These are phyloP conservation scores for Aphodius granarius DNA, from an alignment of 2,888 invertebrate species.

Conservation along the genomic window DNA sequence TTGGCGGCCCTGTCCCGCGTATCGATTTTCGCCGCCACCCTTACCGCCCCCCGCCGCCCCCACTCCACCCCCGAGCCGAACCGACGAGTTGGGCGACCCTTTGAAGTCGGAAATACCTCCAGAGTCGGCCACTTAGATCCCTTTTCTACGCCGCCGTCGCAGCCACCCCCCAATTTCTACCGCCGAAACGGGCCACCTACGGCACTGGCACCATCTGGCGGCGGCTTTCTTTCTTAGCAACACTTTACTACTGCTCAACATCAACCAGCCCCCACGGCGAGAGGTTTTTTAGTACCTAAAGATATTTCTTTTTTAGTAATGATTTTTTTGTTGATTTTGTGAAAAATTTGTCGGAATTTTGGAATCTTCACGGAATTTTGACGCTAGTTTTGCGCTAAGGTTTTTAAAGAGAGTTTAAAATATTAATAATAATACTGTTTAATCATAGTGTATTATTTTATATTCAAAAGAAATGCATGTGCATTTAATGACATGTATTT, in stretches of 20 bases:
- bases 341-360: too few species aligned
- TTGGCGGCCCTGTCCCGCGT: not conserved
- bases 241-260: not conserved
- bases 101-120: conserved; percentile 42
- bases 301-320: too few species aligned
- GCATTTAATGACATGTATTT: not conserved
- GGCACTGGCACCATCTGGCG: not conserved
- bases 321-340: not conserved
- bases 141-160: not conserved
- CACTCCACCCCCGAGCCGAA: conserved; percentile 30
- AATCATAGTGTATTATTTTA: not conserved
- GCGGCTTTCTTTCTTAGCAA: not conserved
- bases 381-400: too few species aligned
- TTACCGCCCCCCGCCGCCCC: not conserved
- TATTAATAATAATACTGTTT: not conserved
- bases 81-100: conserved; percentile 36
- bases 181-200: not conserved
- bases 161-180: not conserved
- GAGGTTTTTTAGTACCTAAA: not conserved
- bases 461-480: not conserved
- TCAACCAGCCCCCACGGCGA: not conserved
- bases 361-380: too few species aligned
- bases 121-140: conserved; percentile 37
- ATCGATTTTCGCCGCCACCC: not conserved
- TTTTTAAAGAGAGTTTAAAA: not conserved